Conservation (phyloP, 2,888 invertebrate genomes). For the Dicyrtomina minuta region DNA sequence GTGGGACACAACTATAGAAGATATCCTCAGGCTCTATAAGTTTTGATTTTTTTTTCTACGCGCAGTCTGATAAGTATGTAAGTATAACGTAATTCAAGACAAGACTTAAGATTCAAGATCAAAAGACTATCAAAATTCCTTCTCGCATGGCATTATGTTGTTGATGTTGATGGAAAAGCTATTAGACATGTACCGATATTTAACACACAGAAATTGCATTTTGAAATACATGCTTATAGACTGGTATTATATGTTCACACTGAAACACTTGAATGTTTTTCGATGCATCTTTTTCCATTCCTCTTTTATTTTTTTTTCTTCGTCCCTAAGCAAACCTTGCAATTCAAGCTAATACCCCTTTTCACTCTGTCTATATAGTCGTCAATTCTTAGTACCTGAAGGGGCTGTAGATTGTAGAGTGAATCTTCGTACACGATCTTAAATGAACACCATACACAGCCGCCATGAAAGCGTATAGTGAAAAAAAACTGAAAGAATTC, state of each 20-base stretch:
- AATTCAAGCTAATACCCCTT: no score
- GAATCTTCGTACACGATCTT: no score
- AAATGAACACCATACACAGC: no score
- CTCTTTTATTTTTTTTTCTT: neutral
- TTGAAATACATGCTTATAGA: neutral
- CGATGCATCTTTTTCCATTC: constrained; percentile 13
- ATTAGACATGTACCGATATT: neutral
- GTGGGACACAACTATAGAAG: neutral
- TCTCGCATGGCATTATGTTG: constrained; percentile 6
- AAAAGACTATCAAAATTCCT: constrained; percentile 23
- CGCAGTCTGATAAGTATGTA: no score
- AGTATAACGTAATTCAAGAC: constrained; percentile 9
- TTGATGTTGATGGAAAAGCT: neutral
- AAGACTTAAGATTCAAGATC: neutral
- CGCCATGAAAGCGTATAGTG: no score
- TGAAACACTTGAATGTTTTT: neutral
- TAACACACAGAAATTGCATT: neutral
- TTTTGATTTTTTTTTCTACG: neutral
- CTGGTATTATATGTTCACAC: constrained; percentile 8
- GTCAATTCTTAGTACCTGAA: no score
- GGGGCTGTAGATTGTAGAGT: no score
- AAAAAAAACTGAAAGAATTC: no score
- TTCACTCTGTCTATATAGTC: no score
- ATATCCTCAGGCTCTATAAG: neutral
- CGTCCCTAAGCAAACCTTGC: no score